Conservation (phyloP, 2,797 vertebrate species). For the Sebastes diaconus region DNA sequence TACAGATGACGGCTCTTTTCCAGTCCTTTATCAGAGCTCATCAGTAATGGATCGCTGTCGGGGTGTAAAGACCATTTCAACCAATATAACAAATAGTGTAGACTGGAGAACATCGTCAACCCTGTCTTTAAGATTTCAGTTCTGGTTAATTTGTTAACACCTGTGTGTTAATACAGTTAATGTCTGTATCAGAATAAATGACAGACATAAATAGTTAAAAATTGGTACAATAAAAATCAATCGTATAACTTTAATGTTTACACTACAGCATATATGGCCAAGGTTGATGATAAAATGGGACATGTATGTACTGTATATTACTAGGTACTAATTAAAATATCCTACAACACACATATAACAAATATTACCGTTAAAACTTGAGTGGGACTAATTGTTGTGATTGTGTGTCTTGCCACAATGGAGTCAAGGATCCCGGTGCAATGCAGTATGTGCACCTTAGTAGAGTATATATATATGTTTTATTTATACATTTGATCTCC, state of each 20-base stretch:
- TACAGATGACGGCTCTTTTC: accelerated
- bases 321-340: background rate
- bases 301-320: background rate
- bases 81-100: too few species aligned
- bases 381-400: too few species aligned
- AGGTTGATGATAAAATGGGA: background rate
- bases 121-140: background rate
- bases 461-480: background rate
- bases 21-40: too few species aligned
- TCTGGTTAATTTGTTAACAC: background rate
- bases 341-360: background rate
- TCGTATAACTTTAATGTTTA: background rate
- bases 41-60: too few species aligned
- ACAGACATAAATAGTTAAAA: background rate
- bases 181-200: background rate
- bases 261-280: background rate
- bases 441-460: background rate
- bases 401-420: background rate
- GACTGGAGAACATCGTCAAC: too few species aligned
- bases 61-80: too few species aligned
- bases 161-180: background rate
- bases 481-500: background rate
- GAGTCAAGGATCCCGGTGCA: background rate
- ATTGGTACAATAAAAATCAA: background rate
- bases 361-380: background rate